Percentiles rank a stretch among this genome's conserved stretches.
phyloP scores from a whole-genome alignment of 2,888 invertebrate genomes.

The Orthosia incerta region DNA sequence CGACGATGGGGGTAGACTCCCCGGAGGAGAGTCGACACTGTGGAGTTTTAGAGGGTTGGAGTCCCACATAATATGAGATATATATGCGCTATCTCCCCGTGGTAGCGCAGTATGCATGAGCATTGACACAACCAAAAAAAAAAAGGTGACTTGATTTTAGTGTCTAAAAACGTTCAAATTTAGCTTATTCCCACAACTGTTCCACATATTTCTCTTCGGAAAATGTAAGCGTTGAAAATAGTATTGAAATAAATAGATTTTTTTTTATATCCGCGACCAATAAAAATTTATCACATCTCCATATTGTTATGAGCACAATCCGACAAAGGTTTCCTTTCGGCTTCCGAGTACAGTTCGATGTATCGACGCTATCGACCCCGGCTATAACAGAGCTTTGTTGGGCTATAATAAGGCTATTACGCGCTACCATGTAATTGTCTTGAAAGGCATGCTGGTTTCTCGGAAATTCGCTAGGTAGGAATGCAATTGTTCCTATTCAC shows the following conservation, averaged over 20 bases:
- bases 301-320: conserved; percentile 24
- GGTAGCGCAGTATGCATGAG: too few relatives aligned
- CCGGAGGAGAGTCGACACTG: too few relatives aligned
- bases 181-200: too few relatives aligned
- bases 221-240: not conserved
- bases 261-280: not conserved
- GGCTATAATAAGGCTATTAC: conserved; percentile 10
- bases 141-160: not conserved
- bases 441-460: conserved; percentile 34
- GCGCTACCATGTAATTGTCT: not conserved
- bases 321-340: conserved; percentile 42
- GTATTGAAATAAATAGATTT: conserved; percentile 17
- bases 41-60: too few relatives aligned
- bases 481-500: not conserved
- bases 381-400: conserved; percentile 6
- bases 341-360: conserved; percentile 45
- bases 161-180: too few relatives aligned
- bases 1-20: too few relatives aligned
- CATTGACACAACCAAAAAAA: too few relatives aligned
- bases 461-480: not conserved
- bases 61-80: too few relatives aligned
- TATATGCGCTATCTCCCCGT: too few relatives aligned
- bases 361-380: conserved; percentile 2
- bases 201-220: too few relatives aligned
- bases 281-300: conserved; percentile 30